A percentile compares a stretch with the other conserved stretches of the same genome.
These are phyloP conservation scores for Musca domestica DNA, from an alignment of 1,140 invertebrate genomes.

Conservation along the genomic window DNA sequence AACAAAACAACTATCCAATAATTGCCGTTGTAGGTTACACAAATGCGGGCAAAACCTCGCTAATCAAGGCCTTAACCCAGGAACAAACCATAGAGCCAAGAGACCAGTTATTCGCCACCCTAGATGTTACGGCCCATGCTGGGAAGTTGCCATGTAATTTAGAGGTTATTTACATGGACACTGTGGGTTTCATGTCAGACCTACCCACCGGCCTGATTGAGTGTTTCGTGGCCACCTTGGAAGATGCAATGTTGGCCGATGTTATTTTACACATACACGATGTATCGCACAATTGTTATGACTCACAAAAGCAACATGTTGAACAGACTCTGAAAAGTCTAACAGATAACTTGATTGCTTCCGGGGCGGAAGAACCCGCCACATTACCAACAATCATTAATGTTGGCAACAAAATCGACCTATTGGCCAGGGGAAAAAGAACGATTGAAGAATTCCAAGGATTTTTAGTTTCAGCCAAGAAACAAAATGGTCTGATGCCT, in stretches of 20 bases:
- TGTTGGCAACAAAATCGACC: conserved; percentile 82
- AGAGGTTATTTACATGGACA: conserved; percentile 77
- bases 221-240: conserved; percentile 80
- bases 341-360: conserved; percentile 53
- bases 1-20: conserved; percentile 63
- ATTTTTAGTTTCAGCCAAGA: conserved; percentile 56
- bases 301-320: conserved; percentile 71
- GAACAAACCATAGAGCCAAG: conserved; percentile 66
- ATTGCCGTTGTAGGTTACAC: conserved; percentile 88
- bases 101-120: conserved; percentile 84
- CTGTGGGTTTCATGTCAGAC: conserved; percentile 89
- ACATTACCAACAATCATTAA: conserved; percentile 67
- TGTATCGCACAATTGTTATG: conserved; percentile 73
- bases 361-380: conserved; percentile 45
- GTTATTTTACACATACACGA: conserved; percentile 82
- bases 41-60: conserved; percentile 82
- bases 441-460: neutral
- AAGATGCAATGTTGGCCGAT: conserved; percentile 77
- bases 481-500: conserved; percentile 58
- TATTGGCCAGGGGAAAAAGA: conserved; percentile 38
- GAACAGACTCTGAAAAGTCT: conserved; percentile 65
- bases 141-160: conserved; percentile 68
- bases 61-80: conserved; percentile 77
- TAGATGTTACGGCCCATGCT: conserved; percentile 80
- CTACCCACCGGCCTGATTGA: conserved; percentile 79